Conservation (phyloP, 2,888 invertebrate species). For the Eudemis profundana region DNA sequence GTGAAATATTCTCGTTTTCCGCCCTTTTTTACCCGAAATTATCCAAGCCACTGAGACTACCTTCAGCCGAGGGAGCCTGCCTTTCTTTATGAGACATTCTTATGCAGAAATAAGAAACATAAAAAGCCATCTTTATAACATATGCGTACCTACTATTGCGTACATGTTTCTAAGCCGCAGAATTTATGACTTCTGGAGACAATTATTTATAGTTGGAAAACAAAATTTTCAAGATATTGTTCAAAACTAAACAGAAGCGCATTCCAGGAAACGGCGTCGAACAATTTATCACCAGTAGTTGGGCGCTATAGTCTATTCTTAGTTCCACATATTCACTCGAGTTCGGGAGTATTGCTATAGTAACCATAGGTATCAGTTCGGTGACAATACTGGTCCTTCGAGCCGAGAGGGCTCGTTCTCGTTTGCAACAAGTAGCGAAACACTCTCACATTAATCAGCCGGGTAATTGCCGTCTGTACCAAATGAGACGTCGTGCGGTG, state of each 20-base stretch:
- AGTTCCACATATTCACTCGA: constrained; percentile 48
- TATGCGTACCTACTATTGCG: background rate
- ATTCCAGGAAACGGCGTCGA: constrained; percentile 51
- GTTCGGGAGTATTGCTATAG: background rate
- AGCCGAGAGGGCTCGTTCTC: constrained; percentile 15
- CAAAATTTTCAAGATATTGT: constrained; percentile 18
- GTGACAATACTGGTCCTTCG: constrained; percentile 25
- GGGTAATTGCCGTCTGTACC: constrained; percentile 56
- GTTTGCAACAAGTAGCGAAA: constrained; percentile 50
- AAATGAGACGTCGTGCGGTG: constrained; percentile 52
- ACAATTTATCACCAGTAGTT: constrained; percentile 66
- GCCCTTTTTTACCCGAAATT: constrained; percentile 63
- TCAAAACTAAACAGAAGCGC: constrained; percentile 43
- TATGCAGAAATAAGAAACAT: constrained; percentile 31
- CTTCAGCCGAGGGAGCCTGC: constrained; percentile 39
- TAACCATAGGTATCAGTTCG: constrained; percentile 18
- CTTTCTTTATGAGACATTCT: constrained; percentile 42
- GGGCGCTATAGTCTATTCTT: constrained; percentile 58
- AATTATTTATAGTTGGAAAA: constrained; percentile 26
- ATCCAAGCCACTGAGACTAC: constrained; percentile 60
- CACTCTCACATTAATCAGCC: constrained; percentile 71
- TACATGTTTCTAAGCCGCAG: constrained; percentile 15
- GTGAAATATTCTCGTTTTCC: constrained; percentile 54
- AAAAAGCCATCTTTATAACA: constrained; percentile 31
- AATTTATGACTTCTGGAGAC: constrained; percentile 16